Evolutionary conservation across 2,888 invertebrate species (phyloP), one percentile per base, ranked within the genome.

Genomic region (Thera britannica): DNA sequence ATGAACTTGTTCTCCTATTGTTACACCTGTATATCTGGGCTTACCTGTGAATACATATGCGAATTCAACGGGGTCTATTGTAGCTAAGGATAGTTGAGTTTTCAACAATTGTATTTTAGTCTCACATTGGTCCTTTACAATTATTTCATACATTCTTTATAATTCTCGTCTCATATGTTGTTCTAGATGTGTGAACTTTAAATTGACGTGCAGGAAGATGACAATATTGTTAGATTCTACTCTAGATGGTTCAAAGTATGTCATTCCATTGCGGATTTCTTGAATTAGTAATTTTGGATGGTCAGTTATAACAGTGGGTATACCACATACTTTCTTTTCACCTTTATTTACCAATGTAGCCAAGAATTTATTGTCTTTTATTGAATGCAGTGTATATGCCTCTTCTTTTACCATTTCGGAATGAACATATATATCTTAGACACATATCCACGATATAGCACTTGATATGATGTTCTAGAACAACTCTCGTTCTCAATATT

Each of bases 111-210:
- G 48, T 11, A 9, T 48, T 2, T 48, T 48, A 9, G 61, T 61
- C 6, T 61, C 61, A 54, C 52, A 61, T 44, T 61, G 61, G 2
- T 61, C 61, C 44, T 61, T 61, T 0, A 52, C 44, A 2, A 61
- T 61, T 0, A 52, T 61, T 5, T 61, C 61, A 61, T 61, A 61
- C 61, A 61, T 61, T 6, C 52, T 61, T 0, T 52, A 61, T 4
- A 61, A 6, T 2, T 61, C 61, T 6, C 61, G n/a, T n/a, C 61
- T 12, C 61, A 61, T 61, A n/a, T 61, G 61, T 34, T 61, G 61
- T 61, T 61, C 61, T 12, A 61, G 2, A 23, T 61, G 61, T 11
- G 61, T 61, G 8, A 61, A 61, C 4, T 61, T 61, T 9, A 54
- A 52, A 34, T 61, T 61, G 4, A 61, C 61, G 11, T 61, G 54